These are phyloP conservation scores for Mellilla xanthometata DNA, from an alignment of 2,888 invertebrate species.

Conservation along the genomic window DNA sequence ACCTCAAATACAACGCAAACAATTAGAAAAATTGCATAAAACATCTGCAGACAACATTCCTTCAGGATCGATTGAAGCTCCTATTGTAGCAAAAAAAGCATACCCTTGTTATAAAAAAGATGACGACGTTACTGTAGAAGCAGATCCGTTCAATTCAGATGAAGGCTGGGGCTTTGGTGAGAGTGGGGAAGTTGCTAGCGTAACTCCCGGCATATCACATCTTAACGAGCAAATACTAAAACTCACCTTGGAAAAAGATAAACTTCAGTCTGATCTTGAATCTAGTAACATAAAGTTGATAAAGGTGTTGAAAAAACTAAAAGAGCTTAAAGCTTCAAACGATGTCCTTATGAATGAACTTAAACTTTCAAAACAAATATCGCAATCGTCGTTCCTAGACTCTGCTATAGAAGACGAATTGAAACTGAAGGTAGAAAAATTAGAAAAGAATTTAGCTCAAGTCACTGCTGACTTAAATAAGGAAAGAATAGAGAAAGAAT, in stretches of 20 bases:
- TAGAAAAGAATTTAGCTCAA: constrained; percentile 86
- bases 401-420: constrained; percentile 91
- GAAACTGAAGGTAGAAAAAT: constrained; percentile 84
- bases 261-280: constrained; percentile 84
- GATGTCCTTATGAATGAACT: constrained; percentile 83
- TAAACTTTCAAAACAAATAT: constrained; percentile 74
- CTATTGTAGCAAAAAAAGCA: constrained; percentile 78
- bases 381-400: constrained; percentile 85
- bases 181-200: constrained; percentile 51
- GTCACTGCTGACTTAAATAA: constrained; percentile 81
- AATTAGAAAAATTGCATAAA: constrained; percentile 43
- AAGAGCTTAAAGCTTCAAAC: constrained; percentile 89
- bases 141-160: constrained; percentile 71
- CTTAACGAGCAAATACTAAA: constrained; percentile 83
- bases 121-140: constrained; percentile 35
- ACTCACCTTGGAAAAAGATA: constrained; percentile 82
- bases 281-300: constrained; percentile 87
- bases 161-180: constrained; percentile 73
- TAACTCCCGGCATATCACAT: constrained; percentile 73
- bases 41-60: constrained; percentile 30
- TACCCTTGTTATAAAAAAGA: constrained; percentile 75
- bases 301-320: constrained; percentile 92
- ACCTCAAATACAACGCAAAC: constrained; percentile 34
- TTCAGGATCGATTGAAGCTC: constrained; percentile 48
- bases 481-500: constrained; percentile 86